Evolutionary conservation across 2,797 vertebrate genomes (phyloP), one percentile per base, ranked within the genome.

Genomic region (Rhinatrema bivittatum): DNA sequence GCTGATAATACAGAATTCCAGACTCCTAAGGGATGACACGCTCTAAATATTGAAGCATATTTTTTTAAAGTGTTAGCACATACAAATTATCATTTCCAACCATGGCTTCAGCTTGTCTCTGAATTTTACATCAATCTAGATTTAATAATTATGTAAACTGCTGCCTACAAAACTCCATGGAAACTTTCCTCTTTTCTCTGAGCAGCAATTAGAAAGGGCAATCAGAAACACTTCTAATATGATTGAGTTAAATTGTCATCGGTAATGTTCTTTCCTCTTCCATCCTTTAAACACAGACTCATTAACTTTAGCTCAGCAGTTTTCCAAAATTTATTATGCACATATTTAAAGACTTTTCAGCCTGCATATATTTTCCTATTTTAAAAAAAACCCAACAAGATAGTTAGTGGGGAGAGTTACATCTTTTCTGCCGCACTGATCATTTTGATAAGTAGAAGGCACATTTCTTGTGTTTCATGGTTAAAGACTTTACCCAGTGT

Each of bases 201-300:
- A 28, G 10, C 39, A 39, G 40, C 25, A 62, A 52, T 53, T 68
- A 60, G 29, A 18, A 45, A 16, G 38, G 25, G 18, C 45, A 39
- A 58, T 57, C 26, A 59, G 32, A 36, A 33, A 47, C 28, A 26
- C 25, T 60, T 46, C 25, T 56, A 50, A 60, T 41, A 16, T 44
- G 25, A 55, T 40, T 55, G 40, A 44, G 50, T 36, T 34, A 64
- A 59, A 71, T 17, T 39, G 39, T 53, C 28, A 33, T 41, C 26
- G 14, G 3, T 10, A 33, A 32, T 18, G 32, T 34, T 32, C 32
- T 38, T 52, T 54, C 34, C 30, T 50, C 32, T 29, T 25, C 26
- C 20, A 21, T 20, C 23, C 11, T 50, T 55, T 53, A 61, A 56
- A 53, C 39, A 25, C 27, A 44, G 22, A 21, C 13, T 62, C 50